These are phyloP conservation scores for Drosophila macrospina DNA, from an alignment of 2,888 invertebrate genomes.

Conservation along the genomic window DNA sequence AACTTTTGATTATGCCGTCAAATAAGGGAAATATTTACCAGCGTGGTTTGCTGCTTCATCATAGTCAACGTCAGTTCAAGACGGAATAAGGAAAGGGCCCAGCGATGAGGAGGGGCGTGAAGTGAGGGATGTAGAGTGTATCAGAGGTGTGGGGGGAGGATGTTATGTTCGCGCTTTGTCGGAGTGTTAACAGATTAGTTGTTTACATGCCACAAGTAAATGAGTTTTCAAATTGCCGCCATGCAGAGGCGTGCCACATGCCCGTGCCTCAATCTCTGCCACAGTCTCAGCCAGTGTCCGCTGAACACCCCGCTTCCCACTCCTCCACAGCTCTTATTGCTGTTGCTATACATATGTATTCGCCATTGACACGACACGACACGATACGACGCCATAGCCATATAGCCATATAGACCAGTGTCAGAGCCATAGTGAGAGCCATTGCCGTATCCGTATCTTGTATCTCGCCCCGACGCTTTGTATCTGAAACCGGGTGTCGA, in stretches of 20 bases:
- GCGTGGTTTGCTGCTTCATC: constrained; percentile 62
- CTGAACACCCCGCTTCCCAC: background rate
- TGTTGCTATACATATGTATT: constrained; percentile 31
- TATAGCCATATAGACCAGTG: constrained; percentile 32
- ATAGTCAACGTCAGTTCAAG: constrained; percentile 23
- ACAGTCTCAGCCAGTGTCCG: background rate
- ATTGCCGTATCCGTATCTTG: constrained; percentile 38
- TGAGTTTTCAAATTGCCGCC: constrained; percentile 81
- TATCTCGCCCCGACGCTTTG: constrained; percentile 54
- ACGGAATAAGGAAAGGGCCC: background rate
- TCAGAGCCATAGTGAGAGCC: constrained; percentile 23
- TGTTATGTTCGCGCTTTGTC: constrained; percentile 69
- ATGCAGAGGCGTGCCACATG: constrained; percentile 65
- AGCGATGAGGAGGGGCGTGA: background rate
- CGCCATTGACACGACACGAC: constrained; percentile 36
- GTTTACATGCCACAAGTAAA: constrained; percentile 85
- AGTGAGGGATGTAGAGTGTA: background rate
- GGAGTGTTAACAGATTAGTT: constrained; percentile 85
- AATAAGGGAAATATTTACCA: constrained; percentile 72
- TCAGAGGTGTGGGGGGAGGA: constrained; percentile 34
- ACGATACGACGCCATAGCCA: constrained; percentile 41
- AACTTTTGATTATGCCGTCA: constrained; percentile 72
- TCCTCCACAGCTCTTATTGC: background rate
- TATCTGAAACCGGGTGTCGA: constrained; percentile 68
- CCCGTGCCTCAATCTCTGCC: constrained; percentile 1